Evolutionary conservation across 2,797 vertebrate species (phyloP).

Genomic region (Takifugu rubripes): DNA sequence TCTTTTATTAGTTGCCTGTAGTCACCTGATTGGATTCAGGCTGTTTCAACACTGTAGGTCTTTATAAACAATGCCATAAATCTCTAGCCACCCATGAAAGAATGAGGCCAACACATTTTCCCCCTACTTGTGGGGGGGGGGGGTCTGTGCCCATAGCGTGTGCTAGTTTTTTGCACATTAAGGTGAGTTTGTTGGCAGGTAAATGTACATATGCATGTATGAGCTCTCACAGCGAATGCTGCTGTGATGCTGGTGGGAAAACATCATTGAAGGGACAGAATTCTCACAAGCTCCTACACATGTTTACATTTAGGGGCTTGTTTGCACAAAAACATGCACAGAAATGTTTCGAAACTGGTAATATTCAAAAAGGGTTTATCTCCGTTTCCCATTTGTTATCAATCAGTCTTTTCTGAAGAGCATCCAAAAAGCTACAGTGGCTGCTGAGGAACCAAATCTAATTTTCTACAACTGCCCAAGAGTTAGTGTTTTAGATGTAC

Average conservation of each 20-base stretch:
- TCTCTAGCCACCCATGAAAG: constrained; percentile 54
- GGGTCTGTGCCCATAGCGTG: constrained; percentile 3
- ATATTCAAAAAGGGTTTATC: too few species aligned
- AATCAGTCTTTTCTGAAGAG: too few species aligned
- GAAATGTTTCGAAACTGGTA: too few species aligned
- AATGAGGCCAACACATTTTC: constrained; percentile 67
- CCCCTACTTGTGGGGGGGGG: constrained; percentile 32
- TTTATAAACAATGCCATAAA: constrained; percentile 48
- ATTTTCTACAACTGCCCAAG: too few species aligned
- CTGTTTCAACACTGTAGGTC: constrained; percentile 12
- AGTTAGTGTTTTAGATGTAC: too few species aligned
- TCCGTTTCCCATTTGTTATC: too few species aligned
- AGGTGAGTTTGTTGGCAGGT: constrained; percentile 6
- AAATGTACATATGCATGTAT: constrained; percentile 20
- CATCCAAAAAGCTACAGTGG: too few species aligned
- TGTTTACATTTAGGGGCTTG: too few species aligned
- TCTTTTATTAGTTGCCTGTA: constrained; percentile 4
- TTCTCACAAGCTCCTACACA: too few species aligned
- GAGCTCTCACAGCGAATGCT: constrained; percentile 42
- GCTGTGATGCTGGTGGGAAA: constrained; percentile 13
- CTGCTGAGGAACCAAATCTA: too few species aligned
- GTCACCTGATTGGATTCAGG: constrained; percentile 22
- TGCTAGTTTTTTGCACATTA: not conserved
- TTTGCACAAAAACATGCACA: too few species aligned
- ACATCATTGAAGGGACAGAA: too few species aligned